These are phyloP conservation scores for Pecten maximus DNA, from an alignment of 2,888 invertebrate species.

Conservation along the genomic window DNA sequence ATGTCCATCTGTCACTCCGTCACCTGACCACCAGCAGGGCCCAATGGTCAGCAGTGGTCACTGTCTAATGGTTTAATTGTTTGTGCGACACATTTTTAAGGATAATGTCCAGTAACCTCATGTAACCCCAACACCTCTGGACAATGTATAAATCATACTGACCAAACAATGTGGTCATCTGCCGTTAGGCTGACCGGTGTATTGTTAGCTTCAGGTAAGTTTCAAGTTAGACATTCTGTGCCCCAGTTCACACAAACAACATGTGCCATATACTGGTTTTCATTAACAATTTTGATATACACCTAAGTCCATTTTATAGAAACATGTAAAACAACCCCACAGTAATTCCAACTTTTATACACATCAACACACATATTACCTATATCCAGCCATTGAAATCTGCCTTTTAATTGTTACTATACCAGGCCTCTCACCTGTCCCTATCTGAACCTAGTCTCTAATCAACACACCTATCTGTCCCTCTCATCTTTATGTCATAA, in stretches of 20 bases:
- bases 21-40: conserved; percentile 9
- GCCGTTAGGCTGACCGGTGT: background rate
- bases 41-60: conserved; percentile 14
- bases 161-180: background rate
- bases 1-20: background rate
- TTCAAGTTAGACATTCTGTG: too few species aligned
- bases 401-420: background rate
- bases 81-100: background rate
- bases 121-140: conserved; percentile 33
- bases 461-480: background rate
- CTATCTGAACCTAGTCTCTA: background rate
- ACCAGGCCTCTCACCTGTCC: background rate
- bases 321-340: too few species aligned
- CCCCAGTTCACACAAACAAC: too few species aligned
- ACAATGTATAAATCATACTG: conserved; percentile 6
- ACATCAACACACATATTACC: background rate
- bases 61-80: conserved; percentile 27
- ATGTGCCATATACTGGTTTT: too few species aligned
- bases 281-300: too few species aligned
- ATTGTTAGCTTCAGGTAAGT: background rate
- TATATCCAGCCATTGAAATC: background rate
- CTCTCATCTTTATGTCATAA: background rate
- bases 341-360: too few species aligned
- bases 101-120: conserved; percentile 32
- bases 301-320: too few species aligned